Base-by-base conservation (phyloP, 2,888 invertebrate genomes). In the Drosophila subsilvestris region DNA sequence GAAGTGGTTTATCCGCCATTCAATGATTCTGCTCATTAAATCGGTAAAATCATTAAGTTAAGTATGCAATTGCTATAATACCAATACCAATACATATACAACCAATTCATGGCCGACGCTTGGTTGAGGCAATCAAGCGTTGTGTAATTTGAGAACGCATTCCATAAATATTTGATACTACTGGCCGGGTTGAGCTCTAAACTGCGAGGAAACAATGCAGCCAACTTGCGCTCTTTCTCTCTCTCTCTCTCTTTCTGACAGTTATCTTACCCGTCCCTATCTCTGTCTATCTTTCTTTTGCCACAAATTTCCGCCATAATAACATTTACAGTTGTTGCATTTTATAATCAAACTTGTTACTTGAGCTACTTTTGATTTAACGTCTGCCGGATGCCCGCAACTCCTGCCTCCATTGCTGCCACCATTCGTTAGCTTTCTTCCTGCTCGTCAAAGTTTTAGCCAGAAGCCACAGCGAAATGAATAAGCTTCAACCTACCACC, bases 281-380 rank as follows among this genome's bases (percentile, higher is more conserved):
- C 55, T 66, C 25, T 49, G n/a, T 44, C 25, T 9, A 25, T 17
- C 10, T 18, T 12, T 43, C 25, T 14, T 54, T 22, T 43, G 45
- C 79, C 82, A 74, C 85, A 74, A 79, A 70, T 77, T 80, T 63
- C 58, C 71, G 71, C 73, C 69, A 74, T 79, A 77, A 83, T 87
- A 83, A 85, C 82, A 76, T 87, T 83, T 85, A 79, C 77, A 83
- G 83, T 83, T 81, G 87, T 75, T 87, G 82, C 87, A 87, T 79
- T 87, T 86, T 81, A 75, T 86, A 83, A 83, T 83, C 83, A 87
- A 83, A 83, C 82, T 87, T 87, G 85, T 77, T 77, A 85, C 79
- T 87, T 67, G 71, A 70, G 74, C 86, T 76, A 76, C 86, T 78
- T 79, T 78, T 63, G 69, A 75, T 65, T 78, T 74, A 76, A 75